These are phyloP conservation scores for Gobio gobio DNA, from an alignment of 2,113 vertebrate species.

Conservation along the genomic window DNA sequence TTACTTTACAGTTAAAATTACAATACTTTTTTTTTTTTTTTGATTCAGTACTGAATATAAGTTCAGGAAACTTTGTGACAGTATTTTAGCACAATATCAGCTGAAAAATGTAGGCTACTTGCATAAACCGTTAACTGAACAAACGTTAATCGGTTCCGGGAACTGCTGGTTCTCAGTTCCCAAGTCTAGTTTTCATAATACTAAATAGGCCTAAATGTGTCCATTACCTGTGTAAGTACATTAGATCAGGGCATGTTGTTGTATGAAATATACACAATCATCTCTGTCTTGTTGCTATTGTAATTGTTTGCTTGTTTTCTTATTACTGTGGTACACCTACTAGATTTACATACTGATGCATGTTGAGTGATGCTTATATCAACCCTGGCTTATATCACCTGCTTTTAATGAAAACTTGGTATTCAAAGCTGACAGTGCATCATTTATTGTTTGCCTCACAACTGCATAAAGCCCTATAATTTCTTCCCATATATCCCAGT, in stretches of 20 bases:
- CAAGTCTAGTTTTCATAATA: too few relatives aligned
- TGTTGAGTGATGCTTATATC: neutral
- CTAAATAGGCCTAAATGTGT: neutral
- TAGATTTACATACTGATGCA: neutral
- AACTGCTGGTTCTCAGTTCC: too few relatives aligned
- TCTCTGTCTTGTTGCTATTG: neutral
- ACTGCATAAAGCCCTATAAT: constrained; percentile 4
- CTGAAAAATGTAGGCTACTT: too few relatives aligned
- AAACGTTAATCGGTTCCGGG: too few relatives aligned
- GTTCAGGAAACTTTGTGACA: too few relatives aligned
- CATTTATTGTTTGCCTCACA: constrained; percentile 26
- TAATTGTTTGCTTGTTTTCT: neutral
- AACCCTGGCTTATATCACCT: neutral
- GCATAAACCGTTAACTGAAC: too few relatives aligned
- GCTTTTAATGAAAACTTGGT: constrained; percentile 18
- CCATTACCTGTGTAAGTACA: neutral
- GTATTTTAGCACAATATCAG: too few relatives aligned
- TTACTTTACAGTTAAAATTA: too few relatives aligned
- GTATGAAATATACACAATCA: neutral
- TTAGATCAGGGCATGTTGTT: neutral
- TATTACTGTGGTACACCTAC: neutral
- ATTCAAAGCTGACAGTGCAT: neutral
- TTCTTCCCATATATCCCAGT: constrained; percentile 17
- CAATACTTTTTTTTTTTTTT: too few relatives aligned
- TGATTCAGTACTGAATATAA: too few relatives aligned